phyloP scores from a whole-genome alignment of 2,113 vertebrate genomes.

The Agapornis roseicollis region DNA sequence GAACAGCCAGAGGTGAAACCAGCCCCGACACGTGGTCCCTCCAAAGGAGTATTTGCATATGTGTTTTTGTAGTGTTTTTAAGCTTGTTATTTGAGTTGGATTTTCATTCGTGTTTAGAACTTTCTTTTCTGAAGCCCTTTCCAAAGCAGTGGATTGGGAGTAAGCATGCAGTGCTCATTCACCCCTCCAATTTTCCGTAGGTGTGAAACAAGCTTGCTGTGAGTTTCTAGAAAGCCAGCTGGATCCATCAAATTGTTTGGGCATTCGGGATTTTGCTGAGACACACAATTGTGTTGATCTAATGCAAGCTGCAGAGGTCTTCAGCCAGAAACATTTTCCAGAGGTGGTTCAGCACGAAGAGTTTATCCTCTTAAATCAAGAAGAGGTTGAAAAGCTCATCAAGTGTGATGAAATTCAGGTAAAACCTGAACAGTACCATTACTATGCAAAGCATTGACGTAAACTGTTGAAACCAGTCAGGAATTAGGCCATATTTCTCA shows the following conservation, averaged over 20 bases:
- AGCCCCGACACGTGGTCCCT: background rate
- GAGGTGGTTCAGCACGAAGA: slow-evolving; percentile 99
- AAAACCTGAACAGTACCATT: slow-evolving; percentile 24
- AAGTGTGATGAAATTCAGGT: slow-evolving; percentile 99
- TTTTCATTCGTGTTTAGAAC: background rate
- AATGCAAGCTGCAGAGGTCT: slow-evolving; percentile 96
- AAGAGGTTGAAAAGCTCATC: slow-evolving; percentile 96
- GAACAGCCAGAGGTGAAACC: background rate
- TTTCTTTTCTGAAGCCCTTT: slow-evolving; percentile 12
- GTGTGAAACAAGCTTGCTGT: slow-evolving; percentile 97
- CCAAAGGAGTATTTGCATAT: background rate
- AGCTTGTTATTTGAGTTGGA: background rate
- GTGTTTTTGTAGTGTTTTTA: background rate
- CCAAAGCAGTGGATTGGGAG: slow-evolving; percentile 6
- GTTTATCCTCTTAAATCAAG: slow-evolving; percentile 94
- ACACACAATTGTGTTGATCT: slow-evolving; percentile 97
- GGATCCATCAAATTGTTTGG: slow-evolving; percentile 96
- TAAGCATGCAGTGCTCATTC: slow-evolving; percentile 42
- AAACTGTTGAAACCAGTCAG: background rate
- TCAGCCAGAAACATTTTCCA: slow-evolving; percentile 97
- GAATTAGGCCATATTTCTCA: background rate
- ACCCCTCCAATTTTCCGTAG: slow-evolving; percentile 73
- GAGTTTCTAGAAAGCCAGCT: slow-evolving; percentile 97
- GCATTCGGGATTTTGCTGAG: slow-evolving; percentile 99
- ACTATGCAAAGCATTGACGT: slow-evolving; percentile 3